Conservation (phyloP, 1,140 invertebrate genomes). For the Neodiprion lecontei region DNA sequence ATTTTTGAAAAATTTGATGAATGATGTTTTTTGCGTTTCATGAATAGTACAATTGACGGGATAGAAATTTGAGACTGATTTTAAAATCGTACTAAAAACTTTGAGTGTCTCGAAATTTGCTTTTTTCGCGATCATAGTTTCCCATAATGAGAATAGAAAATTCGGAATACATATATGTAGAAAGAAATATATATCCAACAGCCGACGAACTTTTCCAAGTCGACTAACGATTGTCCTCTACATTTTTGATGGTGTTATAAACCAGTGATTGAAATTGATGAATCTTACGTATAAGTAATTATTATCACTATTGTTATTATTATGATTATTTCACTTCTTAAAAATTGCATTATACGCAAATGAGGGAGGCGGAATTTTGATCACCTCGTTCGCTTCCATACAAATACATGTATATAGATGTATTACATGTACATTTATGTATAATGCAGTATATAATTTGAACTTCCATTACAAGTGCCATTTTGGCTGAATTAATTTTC, state of each 20-base stretch:
- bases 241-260: conserved; percentile 16
- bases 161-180: not conserved
- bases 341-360: not conserved
- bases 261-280: conserved; percentile 13
- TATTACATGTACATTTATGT: conserved; percentile 5
- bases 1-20: too few species aligned
- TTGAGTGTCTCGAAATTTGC: too few species aligned
- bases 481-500: too few species aligned
- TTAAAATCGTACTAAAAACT: not conserved
- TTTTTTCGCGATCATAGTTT: not conserved
- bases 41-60: not conserved
- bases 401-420: not conserved
- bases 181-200: not conserved
- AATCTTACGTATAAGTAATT: not conserved
- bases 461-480: too few species aligned
- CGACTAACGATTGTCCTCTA: conserved; percentile 18
- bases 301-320: not conserved
- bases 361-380: not conserved
- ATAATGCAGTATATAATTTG: not conserved
- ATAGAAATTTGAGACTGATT: not conserved
- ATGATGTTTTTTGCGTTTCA: not conserved
- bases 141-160: not conserved
- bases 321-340: not conserved
- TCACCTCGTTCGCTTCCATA: not conserved
- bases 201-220: not conserved